Percentiles rank a stretch among this genome's conserved stretches.
phyloP scores from a whole-genome alignment of 2,797 vertebrate genomes.

The Tokudaia tokunoshimensis region DNA sequence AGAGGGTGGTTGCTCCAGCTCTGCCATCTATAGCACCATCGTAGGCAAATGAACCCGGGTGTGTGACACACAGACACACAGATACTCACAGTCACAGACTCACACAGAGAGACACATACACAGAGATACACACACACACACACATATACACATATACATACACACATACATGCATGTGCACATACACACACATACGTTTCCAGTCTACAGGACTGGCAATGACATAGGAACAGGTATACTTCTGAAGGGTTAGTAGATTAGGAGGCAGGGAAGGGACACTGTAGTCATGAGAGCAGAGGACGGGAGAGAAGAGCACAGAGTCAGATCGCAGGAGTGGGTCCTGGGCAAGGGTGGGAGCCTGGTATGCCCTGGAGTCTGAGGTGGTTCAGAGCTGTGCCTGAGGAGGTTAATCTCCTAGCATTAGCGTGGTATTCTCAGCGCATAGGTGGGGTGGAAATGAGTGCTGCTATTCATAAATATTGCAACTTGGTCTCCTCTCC shows the following conservation, averaged over 20 bases:
- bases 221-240: not conserved
- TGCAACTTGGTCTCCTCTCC: not conserved
- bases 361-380: too few relatives aligned
- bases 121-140: too few relatives aligned
- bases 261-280: not conserved
- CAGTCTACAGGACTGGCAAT: not conserved
- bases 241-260: not conserved
- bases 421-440: not conserved
- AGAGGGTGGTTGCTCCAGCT: not conserved
- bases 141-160: not conserved
- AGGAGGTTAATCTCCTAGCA: not conserved
- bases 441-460: rapidly evolving
- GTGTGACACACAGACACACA: not conserved
- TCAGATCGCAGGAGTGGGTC: not conserved
- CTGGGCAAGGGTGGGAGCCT: not conserved
- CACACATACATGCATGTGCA: not conserved
- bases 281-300: not conserved
- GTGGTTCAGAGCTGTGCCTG: not conserved
- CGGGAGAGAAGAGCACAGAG: not conserved
- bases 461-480: not conserved
- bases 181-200: not conserved
- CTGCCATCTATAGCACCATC: not conserved
- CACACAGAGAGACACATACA: too few relatives aligned
- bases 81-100: not conserved
- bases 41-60: not conserved